Base-by-base conservation (phyloP, 2,113 vertebrate species). In the Asarcornis scutulata region DNA sequence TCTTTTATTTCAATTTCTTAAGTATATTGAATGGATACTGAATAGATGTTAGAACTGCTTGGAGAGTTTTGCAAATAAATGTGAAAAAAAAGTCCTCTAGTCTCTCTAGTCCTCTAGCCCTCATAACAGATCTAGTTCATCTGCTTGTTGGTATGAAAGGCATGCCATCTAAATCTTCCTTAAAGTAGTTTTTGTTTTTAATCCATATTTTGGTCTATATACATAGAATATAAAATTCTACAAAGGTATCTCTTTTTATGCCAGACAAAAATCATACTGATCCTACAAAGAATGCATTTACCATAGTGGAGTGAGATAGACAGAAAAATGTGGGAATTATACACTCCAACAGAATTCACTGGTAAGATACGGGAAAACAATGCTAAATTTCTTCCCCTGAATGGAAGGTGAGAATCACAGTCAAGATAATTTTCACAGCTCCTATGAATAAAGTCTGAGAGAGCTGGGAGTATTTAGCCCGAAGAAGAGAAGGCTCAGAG, bases 371-470 rank as follows among this genome's bases (percentile, higher is more conserved):
- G 5, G 11, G n/a, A 62, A 81, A 83, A 76, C 20, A 92, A 73
- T 9, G 32, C 4, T 82, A 17, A 59, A 9, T 67, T 84, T 59
- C 34, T 34, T 56, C 56, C 7, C 22, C 40, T 66, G 5, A 64
- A 76, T 17, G 10, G 2, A 6, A 60, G 7, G 3, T 42, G 38
- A 67, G 22, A 83, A 27, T 44, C 18, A 29, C 0, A 0, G 15
- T 27, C 52, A 86, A 62, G 13, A 48, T 48, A 48, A 48, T 48
- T 48, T 48, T 48, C 46, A 48, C 46, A 20, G 22, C 46, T 48
- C 20, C 46, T 21, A 48, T 48, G 20, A 48, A 22, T 10, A 48
- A 48, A 48, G 46, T 48, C 20, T 48, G 46, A 48, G 46, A 22
- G 46, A 48, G 20, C 46, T 48, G 46, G 20, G 46, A 21, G 46